phyloP scores from a whole-genome alignment of 2,113 vertebrate genomes.

The Aix galericulata region DNA sequence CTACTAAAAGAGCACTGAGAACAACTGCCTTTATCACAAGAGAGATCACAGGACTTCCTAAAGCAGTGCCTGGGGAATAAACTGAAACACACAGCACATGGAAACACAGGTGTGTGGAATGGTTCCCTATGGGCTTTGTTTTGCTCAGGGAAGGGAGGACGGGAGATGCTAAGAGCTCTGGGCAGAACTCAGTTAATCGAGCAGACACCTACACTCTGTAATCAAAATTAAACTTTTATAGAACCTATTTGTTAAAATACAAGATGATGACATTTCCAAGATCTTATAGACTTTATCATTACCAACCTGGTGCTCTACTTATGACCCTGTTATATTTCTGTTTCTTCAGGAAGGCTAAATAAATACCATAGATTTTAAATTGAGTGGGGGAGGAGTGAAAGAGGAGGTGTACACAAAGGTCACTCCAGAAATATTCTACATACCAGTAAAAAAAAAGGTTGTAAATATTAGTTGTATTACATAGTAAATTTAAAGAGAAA shows the following conservation, averaged over 20 bases:
- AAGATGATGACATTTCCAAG: neutral
- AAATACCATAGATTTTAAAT: neutral
- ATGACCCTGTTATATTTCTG: neutral
- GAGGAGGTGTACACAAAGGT: neutral
- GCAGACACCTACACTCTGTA: neutral
- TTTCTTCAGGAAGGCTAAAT: neutral
- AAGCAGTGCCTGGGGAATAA: neutral
- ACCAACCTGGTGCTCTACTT: neutral
- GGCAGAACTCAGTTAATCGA: neutral
- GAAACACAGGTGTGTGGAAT: rapidly evolving
- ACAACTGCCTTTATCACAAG: neutral
- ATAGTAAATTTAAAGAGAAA: neutral
- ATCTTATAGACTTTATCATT: neutral
- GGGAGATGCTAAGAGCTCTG: neutral
- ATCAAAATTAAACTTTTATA: neutral
- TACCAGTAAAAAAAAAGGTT: neutral
- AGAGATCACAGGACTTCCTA: neutral
- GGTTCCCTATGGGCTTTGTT: neutral
- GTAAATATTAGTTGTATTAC: neutral
- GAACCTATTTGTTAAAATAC: neutral
- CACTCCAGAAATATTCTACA: neutral
- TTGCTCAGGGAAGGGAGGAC: neutral
- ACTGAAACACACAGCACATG: rapidly evolving
- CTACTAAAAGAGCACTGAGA: neutral
- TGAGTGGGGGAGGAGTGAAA: neutral